Conservation (phyloP, 1,140 invertebrate genomes). For the Eueides isabella region DNA sequence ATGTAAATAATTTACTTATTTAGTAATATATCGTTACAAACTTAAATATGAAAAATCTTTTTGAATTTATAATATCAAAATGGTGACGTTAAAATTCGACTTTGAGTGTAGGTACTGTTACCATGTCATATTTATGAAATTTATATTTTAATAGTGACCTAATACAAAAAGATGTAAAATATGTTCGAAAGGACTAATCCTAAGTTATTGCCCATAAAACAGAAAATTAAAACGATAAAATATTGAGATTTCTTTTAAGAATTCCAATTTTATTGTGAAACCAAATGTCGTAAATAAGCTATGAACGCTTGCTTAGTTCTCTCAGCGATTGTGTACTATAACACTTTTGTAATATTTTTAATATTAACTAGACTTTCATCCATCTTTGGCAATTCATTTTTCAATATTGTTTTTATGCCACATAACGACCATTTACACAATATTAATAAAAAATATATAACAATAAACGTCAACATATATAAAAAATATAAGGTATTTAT, state of each 20-base stretch:
- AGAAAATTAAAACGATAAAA: constrained; percentile 50
- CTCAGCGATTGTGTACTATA: background rate
- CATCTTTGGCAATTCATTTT: too few relatives aligned
- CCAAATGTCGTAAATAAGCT: constrained; percentile 46
- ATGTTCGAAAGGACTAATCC: background rate
- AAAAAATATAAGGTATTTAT: background rate
- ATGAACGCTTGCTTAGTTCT: constrained; percentile 35
- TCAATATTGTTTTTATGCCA: too few relatives aligned
- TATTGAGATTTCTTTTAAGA: constrained; percentile 37
- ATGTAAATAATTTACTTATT: background rate
- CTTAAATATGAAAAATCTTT: background rate
- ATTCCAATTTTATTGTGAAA: constrained; percentile 48
- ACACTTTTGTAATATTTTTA: background rate
- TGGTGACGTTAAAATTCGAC: too few relatives aligned
- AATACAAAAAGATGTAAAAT: constrained; percentile 6
- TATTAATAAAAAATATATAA: too few relatives aligned
- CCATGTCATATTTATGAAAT: background rate
- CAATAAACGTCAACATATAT: background rate
- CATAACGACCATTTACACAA: too few relatives aligned
- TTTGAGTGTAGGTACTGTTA: too few relatives aligned
- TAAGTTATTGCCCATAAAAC: constrained; percentile 43
- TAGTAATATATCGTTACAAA: background rate
- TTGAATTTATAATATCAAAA: too few relatives aligned
- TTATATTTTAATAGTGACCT: background rate
- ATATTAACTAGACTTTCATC: background rate